These are phyloP conservation scores for Capromys pilorides DNA, from an alignment of 2,797 vertebrate genomes.

Conservation along the genomic window DNA sequence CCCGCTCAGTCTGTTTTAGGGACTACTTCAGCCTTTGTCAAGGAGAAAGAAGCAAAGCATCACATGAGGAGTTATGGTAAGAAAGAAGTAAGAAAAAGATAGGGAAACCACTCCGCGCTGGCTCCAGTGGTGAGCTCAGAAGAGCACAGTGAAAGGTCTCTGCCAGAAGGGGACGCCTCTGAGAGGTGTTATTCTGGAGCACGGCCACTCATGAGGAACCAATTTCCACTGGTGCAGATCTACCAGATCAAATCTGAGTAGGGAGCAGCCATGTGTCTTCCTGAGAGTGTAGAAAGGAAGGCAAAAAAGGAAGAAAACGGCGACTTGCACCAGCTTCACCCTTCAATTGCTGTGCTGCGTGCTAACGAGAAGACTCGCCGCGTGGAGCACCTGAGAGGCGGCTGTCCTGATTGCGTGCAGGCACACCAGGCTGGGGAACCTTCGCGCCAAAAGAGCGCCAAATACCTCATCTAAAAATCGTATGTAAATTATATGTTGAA, in stretches of 20 bases:
- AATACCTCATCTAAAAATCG: background rate
- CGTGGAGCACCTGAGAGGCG: rapidly evolving
- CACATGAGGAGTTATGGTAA: background rate
- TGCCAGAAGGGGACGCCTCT: background rate
- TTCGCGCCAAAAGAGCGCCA: background rate
- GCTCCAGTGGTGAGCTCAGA: background rate
- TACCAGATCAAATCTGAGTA: background rate
- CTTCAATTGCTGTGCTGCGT: background rate
- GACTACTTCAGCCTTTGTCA: background rate
- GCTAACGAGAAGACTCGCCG: background rate
- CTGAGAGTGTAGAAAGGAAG: background rate
- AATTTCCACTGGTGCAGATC: background rate
- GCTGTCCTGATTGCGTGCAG: background rate
- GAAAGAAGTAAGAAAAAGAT: background rate
- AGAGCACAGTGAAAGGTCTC: background rate
- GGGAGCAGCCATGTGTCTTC: background rate
- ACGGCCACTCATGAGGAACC: background rate
- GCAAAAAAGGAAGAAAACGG: background rate
- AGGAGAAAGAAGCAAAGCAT: background rate
- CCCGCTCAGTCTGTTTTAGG: background rate
- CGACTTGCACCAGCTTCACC: background rate
- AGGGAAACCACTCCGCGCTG: background rate
- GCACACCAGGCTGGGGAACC: background rate
- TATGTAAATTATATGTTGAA: background rate
- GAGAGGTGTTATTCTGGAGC: background rate